These are phyloP conservation scores for Pseudococcus viburni DNA, from an alignment of 2,888 invertebrate genomes.

Conservation along the genomic window DNA sequence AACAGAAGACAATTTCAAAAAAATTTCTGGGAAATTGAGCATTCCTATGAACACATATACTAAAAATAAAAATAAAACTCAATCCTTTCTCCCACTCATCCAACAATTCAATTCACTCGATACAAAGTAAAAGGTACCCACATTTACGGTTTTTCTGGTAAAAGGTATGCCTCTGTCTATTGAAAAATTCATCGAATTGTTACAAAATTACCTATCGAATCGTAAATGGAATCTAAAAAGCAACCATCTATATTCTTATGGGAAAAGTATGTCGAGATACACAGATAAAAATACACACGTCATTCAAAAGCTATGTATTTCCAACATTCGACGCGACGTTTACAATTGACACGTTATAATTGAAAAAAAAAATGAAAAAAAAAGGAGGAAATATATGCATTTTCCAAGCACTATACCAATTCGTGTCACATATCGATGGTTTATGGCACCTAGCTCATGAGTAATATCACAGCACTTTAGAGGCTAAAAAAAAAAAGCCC, in stretches of 20 bases:
- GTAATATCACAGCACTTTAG: neutral
- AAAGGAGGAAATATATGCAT: neutral
- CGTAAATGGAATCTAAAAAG: neutral
- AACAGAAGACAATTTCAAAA: no score
- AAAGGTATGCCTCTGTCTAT: neutral
- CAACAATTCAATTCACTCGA: neutral
- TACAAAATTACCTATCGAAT: neutral
- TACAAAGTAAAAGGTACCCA: neutral
- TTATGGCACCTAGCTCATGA: neutral
- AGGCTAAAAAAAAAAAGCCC: neutral
- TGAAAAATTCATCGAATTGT: neutral
- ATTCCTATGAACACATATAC: no score
- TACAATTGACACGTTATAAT: constrained; percentile 9
- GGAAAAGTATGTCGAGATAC: neutral
- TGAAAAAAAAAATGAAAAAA: neutral
- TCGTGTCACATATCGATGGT: neutral
- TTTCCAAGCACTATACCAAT: neutral
- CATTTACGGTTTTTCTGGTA: neutral
- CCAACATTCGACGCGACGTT: neutral
- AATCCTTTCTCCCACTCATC: no score
- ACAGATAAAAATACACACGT: neutral
- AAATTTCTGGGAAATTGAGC: no score
- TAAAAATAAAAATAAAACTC: no score
- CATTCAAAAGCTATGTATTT: neutral
- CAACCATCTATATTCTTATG: neutral